phyloP scores from a whole-genome alignment of 2,888 invertebrate genomes.

The Drosophila kanekoi region DNA sequence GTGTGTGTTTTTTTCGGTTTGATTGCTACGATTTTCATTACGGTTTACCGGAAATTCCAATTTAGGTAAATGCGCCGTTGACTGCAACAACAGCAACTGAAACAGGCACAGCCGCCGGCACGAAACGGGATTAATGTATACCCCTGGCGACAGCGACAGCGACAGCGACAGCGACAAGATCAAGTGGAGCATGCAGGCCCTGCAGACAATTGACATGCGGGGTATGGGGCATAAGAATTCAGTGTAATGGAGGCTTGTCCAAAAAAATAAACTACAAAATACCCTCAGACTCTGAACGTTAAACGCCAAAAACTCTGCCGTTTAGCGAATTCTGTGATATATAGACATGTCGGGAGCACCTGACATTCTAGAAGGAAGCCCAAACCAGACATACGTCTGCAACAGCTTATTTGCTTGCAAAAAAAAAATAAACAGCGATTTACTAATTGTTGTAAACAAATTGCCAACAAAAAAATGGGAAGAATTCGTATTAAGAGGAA shows the following conservation, averaged over 20 bases:
- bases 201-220: constrained; percentile 65
- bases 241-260: constrained; percentile 39
- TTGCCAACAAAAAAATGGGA: constrained; percentile 19
- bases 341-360: constrained; percentile 34
- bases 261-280: constrained; percentile 8
- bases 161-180: constrained; percentile 76
- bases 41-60: constrained; percentile 84
- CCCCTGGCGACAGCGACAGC: constrained; percentile 72
- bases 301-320: constrained; percentile 7
- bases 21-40: constrained; percentile 78
- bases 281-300: constrained; percentile 4
- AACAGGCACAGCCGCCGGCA: constrained; percentile 42
- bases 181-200: constrained; percentile 74
- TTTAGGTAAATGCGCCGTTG: constrained; percentile 84
- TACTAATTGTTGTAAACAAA: constrained; percentile 50
- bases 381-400: not conserved
- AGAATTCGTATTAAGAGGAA: constrained; percentile 25
- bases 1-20: constrained; percentile 65
- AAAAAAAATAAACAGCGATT: constrained; percentile 42
- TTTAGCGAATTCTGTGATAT: constrained; percentile 4
- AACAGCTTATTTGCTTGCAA: constrained; percentile 19
- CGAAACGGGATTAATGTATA: constrained; percentile 65
- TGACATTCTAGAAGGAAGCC: constrained; percentile 15
- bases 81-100: constrained; percentile 53
- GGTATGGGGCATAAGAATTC: constrained; percentile 12